Conservation (phyloP, 1,140 invertebrate species). For the Venustaconcha ellipsiformis region DNA sequence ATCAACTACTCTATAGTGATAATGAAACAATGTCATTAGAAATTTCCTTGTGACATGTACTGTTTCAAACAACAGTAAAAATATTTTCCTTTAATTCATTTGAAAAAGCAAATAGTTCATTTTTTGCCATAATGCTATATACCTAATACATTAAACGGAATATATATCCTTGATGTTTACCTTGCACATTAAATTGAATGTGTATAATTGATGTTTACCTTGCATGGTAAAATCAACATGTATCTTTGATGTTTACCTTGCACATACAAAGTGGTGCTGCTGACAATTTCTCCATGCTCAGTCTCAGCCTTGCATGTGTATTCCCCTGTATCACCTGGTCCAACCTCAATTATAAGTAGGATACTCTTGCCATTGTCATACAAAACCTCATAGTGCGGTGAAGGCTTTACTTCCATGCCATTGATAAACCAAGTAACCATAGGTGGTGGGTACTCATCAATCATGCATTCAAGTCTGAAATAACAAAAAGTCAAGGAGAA, state of each 20-base stretch:
- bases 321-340: conserved; percentile 93
- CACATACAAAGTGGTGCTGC: conserved; percentile 65
- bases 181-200: conserved; percentile 51
- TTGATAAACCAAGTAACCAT: conserved; percentile 68
- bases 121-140: no score
- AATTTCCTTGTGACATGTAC: no score
- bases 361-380: conserved; percentile 61
- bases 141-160: background rate
- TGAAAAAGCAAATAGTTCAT: no score
- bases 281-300: conserved; percentile 83
- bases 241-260: conserved; percentile 51
- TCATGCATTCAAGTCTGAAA: conserved; percentile 63
- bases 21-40: no score
- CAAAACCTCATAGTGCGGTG: conserved; percentile 66
- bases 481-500: conserved; percentile 10
- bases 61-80: no score
- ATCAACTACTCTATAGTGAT: no score
- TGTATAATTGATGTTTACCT: conserved; percentile 43
- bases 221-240: conserved; percentile 9
- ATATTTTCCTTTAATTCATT: no score
- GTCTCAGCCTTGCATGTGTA: conserved; percentile 94
- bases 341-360: conserved; percentile 81
- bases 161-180: conserved; percentile 33
- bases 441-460: conserved; percentile 63
- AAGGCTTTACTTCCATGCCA: conserved; percentile 66